phyloP scores from a whole-genome alignment of 2,888 invertebrate genomes.

The Zaprionus bogoriensis region DNA sequence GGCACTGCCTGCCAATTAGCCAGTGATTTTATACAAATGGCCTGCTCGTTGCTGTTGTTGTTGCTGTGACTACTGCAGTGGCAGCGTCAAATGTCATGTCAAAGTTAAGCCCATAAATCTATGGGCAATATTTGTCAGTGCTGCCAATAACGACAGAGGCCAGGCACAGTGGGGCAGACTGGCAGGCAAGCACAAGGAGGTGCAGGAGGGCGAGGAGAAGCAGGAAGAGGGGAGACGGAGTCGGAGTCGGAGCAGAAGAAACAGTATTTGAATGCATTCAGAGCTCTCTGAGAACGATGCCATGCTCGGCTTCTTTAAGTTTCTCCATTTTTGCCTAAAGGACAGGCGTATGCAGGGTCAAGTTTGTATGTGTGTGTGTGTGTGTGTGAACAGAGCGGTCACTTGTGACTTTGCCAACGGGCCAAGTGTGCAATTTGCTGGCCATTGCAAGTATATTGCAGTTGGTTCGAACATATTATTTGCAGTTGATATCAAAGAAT shows the following conservation, averaged over 20 bases:
- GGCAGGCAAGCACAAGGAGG: too few species aligned
- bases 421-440: conserved; percentile 48
- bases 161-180: neutral
- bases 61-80: conserved; percentile 14
- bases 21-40: conserved; percentile 51
- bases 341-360: neutral
- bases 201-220: too few species aligned
- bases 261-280: conserved; percentile 36
- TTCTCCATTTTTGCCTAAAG: neutral
- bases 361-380: conserved; percentile 6
- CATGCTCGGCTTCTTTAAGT: neutral
- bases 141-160: conserved; percentile 41
- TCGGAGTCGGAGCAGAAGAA: too few species aligned
- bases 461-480: conserved; percentile 37
- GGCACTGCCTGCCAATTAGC: conserved; percentile 46
- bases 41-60: conserved; percentile 11
- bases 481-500: neutral
- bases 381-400: too few species aligned
- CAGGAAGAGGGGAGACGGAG: too few species aligned
- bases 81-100: conserved; percentile 61
- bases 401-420: too few species aligned
- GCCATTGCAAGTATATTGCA: conserved; percentile 41
- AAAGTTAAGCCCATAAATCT: conserved; percentile 64
- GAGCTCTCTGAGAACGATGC: conserved; percentile 17
- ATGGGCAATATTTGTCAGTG: conserved; percentile 52